Evolutionary conservation across 2,797 vertebrate species (phyloP), one percentile per base, ranked within the genome.

Genomic region (Sorex maritimensis): DNA sequence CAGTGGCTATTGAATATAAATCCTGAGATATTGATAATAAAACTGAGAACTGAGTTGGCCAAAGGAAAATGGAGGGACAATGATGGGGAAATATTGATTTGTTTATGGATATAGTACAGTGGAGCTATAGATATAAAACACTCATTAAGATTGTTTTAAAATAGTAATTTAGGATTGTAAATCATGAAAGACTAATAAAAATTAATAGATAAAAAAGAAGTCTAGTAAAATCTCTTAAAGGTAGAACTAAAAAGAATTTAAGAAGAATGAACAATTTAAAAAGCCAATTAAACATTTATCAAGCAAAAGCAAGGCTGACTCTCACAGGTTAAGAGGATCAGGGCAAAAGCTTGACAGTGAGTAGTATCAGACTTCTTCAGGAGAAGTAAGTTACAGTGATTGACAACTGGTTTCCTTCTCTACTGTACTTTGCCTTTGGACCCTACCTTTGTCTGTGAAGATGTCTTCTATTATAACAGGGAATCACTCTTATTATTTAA

Each of bases 221-320:
- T 84, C 61, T 65, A 69, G 67, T 75, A 71, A 65, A 90, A 85
- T 41, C 28, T 55, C 23, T 26, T 82, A 94, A 86, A 34, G 81
- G 17, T 6, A 73, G 23, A 61, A 9, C 73, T 92, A 14, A 30
- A 89, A 78, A 84, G 12, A 34, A 49, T 21, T 72, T 55, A 63
- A 41, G 55, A 55, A 46, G 23, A 71, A 73, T 13, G 26, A 52
- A 78, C 5, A 38, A 19, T 75, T 86, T n/a, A 72, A 30, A 81
- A 19, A 90, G 84, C 34, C 34, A 52, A 55, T 79, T 72, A 46
- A 82, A 77, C 4, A 30, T 13, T 79, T 41, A 26, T n/a, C 15
- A 55, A 79, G 46, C 23, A 58, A 52, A 73, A 68, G 30, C 73
- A 58, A 46, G 9, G 8, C 21, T 21, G 0, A 15, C 14, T 79